phyloP scores from a whole-genome alignment of 2,113 vertebrate species.

The Nettapus auritus region DNA sequence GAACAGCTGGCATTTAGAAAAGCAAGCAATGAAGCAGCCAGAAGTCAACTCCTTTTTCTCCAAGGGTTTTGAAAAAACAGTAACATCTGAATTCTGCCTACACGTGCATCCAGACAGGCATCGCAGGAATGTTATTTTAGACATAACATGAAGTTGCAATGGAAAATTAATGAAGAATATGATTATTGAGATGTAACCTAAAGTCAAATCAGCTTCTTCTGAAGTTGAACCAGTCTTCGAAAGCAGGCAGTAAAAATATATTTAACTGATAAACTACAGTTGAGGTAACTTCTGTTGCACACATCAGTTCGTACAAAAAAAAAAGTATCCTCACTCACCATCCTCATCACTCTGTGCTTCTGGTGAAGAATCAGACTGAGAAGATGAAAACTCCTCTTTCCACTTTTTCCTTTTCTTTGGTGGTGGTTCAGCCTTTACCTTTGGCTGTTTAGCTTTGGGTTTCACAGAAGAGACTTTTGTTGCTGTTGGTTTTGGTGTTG shows the following conservation, averaged over 20 bases:
- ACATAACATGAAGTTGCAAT: background rate
- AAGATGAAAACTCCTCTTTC: slow-evolving; percentile 91
- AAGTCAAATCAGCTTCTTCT: background rate
- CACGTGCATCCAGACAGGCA: background rate
- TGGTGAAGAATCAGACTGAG: slow-evolving; percentile 87
- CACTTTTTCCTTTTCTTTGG: slow-evolving; percentile 98
- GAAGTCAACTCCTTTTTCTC: background rate
- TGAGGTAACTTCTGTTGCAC: background rate
- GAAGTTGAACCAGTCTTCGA: accelerated
- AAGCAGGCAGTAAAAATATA: background rate
- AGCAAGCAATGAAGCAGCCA: background rate
- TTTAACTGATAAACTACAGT: background rate
- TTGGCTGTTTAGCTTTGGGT: slow-evolving; percentile 89
- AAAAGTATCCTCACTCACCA: slow-evolving; percentile 72
- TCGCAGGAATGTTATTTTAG: background rate
- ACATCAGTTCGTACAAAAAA: background rate
- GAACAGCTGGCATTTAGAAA: slow-evolving; percentile 7
- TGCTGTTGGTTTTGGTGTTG: slow-evolving; percentile 77
- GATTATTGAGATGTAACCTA: background rate
- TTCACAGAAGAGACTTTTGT: slow-evolving; percentile 82
- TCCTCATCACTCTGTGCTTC: slow-evolving; percentile 88
- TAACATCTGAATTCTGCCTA: background rate
- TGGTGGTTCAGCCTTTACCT: slow-evolving; percentile 92
- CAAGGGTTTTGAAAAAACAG: background rate
- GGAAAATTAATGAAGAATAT: background rate